phyloP scores from a whole-genome alignment of 2,888 invertebrate genomes.

The Euplexia lucipara region DNA sequence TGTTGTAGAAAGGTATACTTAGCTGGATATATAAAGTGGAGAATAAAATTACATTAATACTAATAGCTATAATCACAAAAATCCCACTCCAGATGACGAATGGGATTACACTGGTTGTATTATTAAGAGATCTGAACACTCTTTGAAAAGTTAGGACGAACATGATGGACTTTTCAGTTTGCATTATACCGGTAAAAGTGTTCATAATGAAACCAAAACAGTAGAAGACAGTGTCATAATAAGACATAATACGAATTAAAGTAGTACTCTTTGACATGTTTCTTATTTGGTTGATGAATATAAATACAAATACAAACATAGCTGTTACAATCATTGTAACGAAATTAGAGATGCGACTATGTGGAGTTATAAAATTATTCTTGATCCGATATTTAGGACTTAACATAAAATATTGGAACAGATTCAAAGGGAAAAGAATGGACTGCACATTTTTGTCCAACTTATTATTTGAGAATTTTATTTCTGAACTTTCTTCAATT shows the following conservation, averaged over 20 bases:
- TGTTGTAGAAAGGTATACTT: not conserved
- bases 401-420: slow-evolving; percentile 37
- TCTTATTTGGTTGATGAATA: not conserved
- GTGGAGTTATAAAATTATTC: slow-evolving; percentile 44
- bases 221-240: not conserved
- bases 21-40: not conserved
- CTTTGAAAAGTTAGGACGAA: slow-evolving; percentile 28
- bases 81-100: slow-evolving; percentile 4
- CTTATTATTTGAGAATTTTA: slow-evolving; percentile 11
- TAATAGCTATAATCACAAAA: not conserved
- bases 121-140: slow-evolving; percentile 16
- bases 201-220: slow-evolving; percentile 28
- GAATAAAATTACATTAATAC: not conserved
- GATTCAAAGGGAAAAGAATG: slow-evolving; percentile 44
- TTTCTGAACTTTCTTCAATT: not conserved
- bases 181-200: not conserved
- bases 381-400: slow-evolving; percentile 47
- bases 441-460: slow-evolving; percentile 51
- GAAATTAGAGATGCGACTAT: not conserved
- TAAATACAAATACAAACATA: not conserved
- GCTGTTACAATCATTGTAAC: slow-evolving; percentile 8
- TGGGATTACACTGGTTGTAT: not conserved
- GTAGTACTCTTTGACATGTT: not conserved
- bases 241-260: not conserved
- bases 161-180: not conserved